A percentile compares a stretch with the other conserved stretches of the same genome.
Conservation (phyloP, 2,113 vertebrate genomes). For the Macroglossus sobrinus region DNA sequence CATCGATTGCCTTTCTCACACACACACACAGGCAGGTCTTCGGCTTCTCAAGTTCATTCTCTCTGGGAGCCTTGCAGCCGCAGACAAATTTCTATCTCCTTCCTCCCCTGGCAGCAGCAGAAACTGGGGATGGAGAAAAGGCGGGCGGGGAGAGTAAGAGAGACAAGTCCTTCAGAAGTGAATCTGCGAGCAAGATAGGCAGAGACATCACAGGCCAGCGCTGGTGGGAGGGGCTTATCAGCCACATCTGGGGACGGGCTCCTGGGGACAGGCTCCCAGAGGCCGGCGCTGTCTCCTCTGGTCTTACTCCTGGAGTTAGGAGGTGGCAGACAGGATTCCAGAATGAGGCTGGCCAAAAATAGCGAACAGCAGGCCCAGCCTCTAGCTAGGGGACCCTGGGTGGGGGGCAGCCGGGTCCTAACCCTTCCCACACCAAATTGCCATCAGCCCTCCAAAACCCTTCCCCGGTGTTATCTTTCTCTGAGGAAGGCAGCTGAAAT, state of each 20-base stretch:
- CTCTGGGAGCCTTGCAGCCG: not conserved
- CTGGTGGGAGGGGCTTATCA: not conserved
- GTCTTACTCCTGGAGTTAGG: not conserved
- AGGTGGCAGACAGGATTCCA: not conserved
- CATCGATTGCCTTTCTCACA: not conserved
- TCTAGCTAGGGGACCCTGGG: not conserved
- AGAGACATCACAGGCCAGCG: not conserved
- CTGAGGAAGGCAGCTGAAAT: not conserved
- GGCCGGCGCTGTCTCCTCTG: not conserved
- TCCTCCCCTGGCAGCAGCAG: constrained; percentile 10
- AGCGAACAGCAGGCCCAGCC: not conserved
- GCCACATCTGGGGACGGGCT: no score
- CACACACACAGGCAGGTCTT: no score
- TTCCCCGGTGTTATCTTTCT: not conserved
- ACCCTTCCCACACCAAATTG: no score
- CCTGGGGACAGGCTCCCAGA: not conserved
- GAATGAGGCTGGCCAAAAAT: not conserved
- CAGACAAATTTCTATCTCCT: constrained; percentile 51
- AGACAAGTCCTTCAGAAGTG: not conserved
- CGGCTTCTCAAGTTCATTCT: constrained; percentile 50
- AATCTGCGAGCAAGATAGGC: not conserved
- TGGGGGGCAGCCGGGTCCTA: not conserved
- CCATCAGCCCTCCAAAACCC: not conserved
- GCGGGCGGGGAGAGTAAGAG: not conserved
- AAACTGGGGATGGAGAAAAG: not conserved